Percentiles rank a stretch among this genome's conserved stretches.
Conservation (phyloP, 92 coral and sea anemone species). For the Bergia puertoricense region DNA sequence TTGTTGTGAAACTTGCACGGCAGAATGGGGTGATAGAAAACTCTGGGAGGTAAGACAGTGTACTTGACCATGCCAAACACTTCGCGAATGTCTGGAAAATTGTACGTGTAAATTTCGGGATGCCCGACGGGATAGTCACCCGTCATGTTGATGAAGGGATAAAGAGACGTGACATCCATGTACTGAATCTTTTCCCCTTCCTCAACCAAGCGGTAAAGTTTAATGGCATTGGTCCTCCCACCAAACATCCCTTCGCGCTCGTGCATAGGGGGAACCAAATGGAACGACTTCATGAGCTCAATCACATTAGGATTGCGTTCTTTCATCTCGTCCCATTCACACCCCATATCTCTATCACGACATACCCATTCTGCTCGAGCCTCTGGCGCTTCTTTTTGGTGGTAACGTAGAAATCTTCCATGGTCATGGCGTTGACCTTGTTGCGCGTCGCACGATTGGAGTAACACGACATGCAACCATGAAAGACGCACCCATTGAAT, state of each 20-base stretch:
- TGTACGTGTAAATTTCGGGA: not conserved
- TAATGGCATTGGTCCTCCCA: not conserved
- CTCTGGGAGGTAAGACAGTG: too few relatives aligned
- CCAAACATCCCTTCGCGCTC: conserved; percentile 2
- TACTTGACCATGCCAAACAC: too few relatives aligned
- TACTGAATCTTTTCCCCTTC: not conserved
- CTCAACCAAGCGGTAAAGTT: not conserved
- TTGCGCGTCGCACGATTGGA: not conserved
- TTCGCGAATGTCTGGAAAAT: not conserved
- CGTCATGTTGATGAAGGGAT: too few relatives aligned
- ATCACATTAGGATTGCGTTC: too few relatives aligned
- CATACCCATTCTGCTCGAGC: too few relatives aligned
- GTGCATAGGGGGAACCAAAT: not conserved
- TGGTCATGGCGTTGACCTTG: too few relatives aligned
- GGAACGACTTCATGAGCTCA: not conserved
- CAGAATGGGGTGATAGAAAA: too few relatives aligned
- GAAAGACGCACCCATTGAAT: too few relatives aligned
- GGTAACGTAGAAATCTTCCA: not conserved
- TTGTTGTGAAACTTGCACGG: too few relatives aligned
- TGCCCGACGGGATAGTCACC: not conserved
- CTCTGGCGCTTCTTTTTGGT: not conserved
- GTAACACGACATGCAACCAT: not conserved
- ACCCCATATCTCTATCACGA: too few relatives aligned
- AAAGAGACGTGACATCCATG: not conserved
- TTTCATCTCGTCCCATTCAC: too few relatives aligned